A percentile compares a stretch with the other conserved stretches of the same genome.
These are phyloP conservation scores for Eubasilissa regina DNA, from an alignment of 1,140 invertebrate species.

Conservation along the genomic window DNA sequence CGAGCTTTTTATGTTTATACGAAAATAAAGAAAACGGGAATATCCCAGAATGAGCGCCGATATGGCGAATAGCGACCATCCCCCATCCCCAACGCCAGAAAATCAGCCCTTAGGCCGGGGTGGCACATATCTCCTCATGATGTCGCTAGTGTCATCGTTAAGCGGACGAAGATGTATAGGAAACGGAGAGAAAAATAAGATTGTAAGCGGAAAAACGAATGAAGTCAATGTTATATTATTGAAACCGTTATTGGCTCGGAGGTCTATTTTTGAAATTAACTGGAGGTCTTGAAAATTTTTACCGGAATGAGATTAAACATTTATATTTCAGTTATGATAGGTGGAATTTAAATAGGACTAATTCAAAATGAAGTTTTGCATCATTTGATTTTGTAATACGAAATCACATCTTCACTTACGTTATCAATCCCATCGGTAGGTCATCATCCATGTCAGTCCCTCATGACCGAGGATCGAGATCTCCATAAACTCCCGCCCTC, in stretches of 20 bases:
- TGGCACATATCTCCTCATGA: constrained; percentile 24
- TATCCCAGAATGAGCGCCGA: background rate
- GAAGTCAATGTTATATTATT: background rate
- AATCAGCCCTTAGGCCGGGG: constrained; percentile 15
- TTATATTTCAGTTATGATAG: no score
- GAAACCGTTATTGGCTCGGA: constrained; percentile 11
- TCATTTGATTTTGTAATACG: no score
- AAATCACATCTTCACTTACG: no score
- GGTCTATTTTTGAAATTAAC: no score
- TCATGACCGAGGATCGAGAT: no score
- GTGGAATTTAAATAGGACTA: no score
- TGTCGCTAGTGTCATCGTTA: constrained; percentile 51
- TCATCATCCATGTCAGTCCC: no score
- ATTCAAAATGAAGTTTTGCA: no score
- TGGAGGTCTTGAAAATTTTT: no score
- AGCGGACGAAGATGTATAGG: constrained; percentile 48
- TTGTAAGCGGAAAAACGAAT: background rate
- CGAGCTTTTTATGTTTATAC: constrained; percentile 7
- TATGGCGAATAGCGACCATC: background rate
- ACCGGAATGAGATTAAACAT: no score
- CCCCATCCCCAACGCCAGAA: background rate
- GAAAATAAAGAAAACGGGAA: constrained; percentile 1
- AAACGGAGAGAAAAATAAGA: background rate
- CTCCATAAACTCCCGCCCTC: no score
- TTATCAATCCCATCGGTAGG: no score